These are phyloP conservation scores for Sebastes nivosus DNA, from an alignment of 2,797 vertebrate species.

Conservation along the genomic window DNA sequence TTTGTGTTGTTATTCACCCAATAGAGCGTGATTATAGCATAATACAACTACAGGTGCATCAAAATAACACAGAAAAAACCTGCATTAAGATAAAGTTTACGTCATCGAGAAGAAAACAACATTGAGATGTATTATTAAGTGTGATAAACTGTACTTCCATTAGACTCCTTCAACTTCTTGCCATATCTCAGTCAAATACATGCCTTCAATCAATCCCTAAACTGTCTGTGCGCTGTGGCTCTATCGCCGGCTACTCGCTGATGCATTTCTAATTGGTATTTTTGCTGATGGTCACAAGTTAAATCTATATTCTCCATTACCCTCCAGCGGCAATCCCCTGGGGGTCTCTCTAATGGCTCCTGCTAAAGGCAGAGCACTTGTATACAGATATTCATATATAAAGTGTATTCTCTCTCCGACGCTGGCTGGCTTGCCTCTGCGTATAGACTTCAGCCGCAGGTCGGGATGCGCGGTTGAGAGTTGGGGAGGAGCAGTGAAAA, in stretches of 20 bases:
- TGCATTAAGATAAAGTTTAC: background rate
- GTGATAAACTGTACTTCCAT: constrained; percentile 30
- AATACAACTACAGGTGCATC: background rate
- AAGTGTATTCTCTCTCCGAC: constrained; percentile 47
- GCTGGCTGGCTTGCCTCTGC: constrained; percentile 34
- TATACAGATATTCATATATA: constrained; percentile 57
- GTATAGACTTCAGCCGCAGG: constrained; percentile 28
- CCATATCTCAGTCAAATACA: constrained; percentile 43
- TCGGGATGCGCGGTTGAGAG: constrained; percentile 13
- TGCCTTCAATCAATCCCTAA: constrained; percentile 59
- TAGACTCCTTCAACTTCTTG: constrained; percentile 35
- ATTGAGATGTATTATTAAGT: constrained; percentile 3
- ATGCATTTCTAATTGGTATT: constrained; percentile 81
- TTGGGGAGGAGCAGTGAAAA: constrained; percentile 43
- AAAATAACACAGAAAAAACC: background rate
- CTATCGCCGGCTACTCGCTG: constrained; percentile 59
- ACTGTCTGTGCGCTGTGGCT: constrained; percentile 50
- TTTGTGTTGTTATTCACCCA: constrained; percentile 1
- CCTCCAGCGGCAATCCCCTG: constrained; percentile 55
- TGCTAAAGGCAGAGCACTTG: constrained; percentile 66
- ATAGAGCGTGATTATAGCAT: background rate
- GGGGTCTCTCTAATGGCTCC: constrained; percentile 73
- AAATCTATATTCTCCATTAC: constrained; percentile 82
- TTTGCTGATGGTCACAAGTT: constrained; percentile 82
- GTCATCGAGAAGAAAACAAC: constrained; percentile 2